These are phyloP conservation scores for Myotis findleyi DNA, from an alignment of 2,797 vertebrate genomes.

Conservation along the genomic window DNA sequence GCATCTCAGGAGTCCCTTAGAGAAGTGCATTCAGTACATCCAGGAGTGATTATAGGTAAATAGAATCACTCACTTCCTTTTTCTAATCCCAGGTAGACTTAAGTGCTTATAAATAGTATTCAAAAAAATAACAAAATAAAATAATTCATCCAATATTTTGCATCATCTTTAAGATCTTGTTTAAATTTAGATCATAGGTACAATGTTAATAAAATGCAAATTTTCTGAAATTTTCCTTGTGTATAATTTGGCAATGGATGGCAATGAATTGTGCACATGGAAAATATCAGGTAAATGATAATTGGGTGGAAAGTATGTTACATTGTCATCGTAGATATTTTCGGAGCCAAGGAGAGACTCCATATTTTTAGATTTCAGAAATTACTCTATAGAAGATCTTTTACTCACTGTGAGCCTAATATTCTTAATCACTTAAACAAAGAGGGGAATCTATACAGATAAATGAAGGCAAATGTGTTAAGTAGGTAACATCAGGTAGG, in stretches of 20 bases:
- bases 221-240: slow-evolving; percentile 52
- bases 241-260: slow-evolving; percentile 58
- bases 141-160: slow-evolving; percentile 59
- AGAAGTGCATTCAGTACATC: background rate
- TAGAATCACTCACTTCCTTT: background rate
- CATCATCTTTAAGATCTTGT: slow-evolving; percentile 35
- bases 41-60: background rate
- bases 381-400: background rate
- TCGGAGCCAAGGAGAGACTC: slow-evolving; percentile 14
- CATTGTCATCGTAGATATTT: slow-evolving; percentile 47
- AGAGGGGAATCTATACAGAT: background rate
- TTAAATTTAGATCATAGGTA: slow-evolving; percentile 72
- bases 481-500: background rate
- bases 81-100: background rate
- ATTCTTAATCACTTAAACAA: slow-evolving; percentile 1
- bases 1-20: background rate
- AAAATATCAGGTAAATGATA: slow-evolving; percentile 54
- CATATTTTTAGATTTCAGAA: slow-evolving; percentile 42
- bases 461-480: background rate
- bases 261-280: slow-evolving; percentile 47
- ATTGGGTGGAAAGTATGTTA: background rate
- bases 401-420: background rate
- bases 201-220: slow-evolving; percentile 60
- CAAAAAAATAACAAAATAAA: slow-evolving; percentile 55
- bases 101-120: slow-evolving; percentile 28